Conservation (phyloP, 2,797 vertebrate species). For the Amblyopsis hoosieri region DNA sequence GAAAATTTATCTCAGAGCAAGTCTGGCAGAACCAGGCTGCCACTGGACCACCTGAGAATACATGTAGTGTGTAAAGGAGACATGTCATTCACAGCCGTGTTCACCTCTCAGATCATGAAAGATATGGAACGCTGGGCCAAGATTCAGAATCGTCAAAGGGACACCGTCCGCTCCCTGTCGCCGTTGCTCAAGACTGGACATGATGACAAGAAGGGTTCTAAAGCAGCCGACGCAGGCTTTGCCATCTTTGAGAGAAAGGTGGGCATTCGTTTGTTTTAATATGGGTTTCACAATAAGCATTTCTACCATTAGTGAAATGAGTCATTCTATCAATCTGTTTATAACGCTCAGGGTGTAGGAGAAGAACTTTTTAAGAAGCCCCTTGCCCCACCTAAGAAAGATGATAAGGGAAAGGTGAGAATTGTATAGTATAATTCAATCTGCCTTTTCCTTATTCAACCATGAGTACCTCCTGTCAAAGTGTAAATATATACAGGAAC, state of each 20-base stretch:
- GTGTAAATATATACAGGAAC: no score
- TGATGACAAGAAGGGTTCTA: constrained; percentile 75
- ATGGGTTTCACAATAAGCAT: background rate
- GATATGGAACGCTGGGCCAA: constrained; percentile 89
- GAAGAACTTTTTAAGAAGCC: constrained; percentile 98
- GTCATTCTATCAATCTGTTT: background rate
- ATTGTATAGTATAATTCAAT: constrained; percentile 9
- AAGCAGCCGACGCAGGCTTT: constrained; percentile 82
- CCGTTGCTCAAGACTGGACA: constrained; percentile 64
- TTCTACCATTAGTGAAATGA: background rate
- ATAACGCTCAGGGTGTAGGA: constrained; percentile 62
- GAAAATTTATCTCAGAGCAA: no score
- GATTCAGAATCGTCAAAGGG: constrained; percentile 85
- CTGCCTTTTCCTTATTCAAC: background rate
- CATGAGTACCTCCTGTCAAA: no score
- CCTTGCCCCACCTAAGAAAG: constrained; percentile 86
- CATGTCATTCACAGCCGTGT: background rate
- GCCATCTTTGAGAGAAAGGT: constrained; percentile 82
- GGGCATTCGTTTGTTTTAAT: background rate
- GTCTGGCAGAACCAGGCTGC: no score
- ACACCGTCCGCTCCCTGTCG: constrained; percentile 73
- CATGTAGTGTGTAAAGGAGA: background rate
- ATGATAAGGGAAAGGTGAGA: constrained; percentile 89
- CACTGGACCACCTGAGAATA: no score
- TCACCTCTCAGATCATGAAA: constrained; percentile 81